phyloP scores from a whole-genome alignment of 2,113 vertebrate species.

The Origma solitaria region DNA sequence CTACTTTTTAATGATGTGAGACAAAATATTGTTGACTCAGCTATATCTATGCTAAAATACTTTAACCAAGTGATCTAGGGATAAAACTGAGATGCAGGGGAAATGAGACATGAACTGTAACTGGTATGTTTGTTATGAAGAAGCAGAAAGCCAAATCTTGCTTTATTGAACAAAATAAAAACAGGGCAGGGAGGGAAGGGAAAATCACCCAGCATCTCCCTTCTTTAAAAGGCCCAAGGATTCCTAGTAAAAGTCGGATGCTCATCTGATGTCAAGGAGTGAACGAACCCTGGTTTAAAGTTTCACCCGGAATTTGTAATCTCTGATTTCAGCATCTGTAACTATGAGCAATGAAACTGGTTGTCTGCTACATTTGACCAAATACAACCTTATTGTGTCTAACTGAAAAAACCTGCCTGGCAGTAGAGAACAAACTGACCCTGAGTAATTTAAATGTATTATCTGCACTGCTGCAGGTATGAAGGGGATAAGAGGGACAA shows the following conservation, averaged over 20 bases:
- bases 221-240: background rate
- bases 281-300: background rate
- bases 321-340: background rate
- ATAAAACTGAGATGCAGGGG: background rate
- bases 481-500: background rate
- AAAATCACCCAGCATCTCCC: background rate
- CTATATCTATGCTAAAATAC: background rate
- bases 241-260: background rate
- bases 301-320: background rate
- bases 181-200: rapidly evolving
- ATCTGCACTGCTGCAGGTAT: background rate
- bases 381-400: background rate
- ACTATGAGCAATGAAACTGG: background rate
- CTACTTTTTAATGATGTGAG: background rate
- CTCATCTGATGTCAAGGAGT: background rate
- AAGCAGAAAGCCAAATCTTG: background rate
- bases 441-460: background rate
- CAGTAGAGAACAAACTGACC: background rate
- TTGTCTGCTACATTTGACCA: background rate
- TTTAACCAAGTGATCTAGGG: background rate
- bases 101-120: background rate
- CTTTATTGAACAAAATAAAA: background rate
- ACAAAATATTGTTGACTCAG: background rate
- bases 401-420: background rate
- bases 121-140: background rate